Evolutionary conservation across 2,797 vertebrate species (phyloP).

Genomic region (Sardinella longiceps): DNA sequence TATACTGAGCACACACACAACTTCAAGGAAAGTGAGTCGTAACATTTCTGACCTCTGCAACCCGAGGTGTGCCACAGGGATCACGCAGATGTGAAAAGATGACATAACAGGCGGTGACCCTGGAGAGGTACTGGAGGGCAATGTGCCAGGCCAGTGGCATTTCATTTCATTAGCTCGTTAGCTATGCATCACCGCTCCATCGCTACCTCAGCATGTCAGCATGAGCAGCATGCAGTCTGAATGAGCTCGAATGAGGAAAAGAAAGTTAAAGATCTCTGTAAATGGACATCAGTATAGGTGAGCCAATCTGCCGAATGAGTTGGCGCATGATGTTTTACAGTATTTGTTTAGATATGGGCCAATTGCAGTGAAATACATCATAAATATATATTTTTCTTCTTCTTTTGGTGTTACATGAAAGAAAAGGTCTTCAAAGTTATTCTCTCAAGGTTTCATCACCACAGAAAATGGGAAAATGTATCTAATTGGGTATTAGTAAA

Average conservation of each 20-base stretch:
- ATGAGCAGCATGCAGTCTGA: no score
- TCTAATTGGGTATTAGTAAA: no score
- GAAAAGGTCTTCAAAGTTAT: no score
- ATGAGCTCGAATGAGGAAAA: no score
- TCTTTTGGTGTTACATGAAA: no score
- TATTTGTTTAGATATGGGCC: no score
- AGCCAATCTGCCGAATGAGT: no score
- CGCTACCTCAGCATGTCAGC: not conserved
- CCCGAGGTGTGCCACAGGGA: conserved; percentile 51
- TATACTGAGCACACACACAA: not conserved
- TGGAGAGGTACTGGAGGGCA: conserved; percentile 50
- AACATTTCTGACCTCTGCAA: conserved; percentile 36
- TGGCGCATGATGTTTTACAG: no score
- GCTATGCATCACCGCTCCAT: conserved; percentile 43
- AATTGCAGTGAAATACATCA: no score
- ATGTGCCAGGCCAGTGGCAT: conserved; percentile 46
- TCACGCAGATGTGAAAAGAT: conserved; percentile 47
- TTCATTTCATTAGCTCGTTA: conserved; percentile 45
- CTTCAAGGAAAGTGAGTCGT: not conserved
- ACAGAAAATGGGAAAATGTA: no score
- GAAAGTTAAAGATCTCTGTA: not conserved
- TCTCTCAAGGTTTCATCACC: no score
- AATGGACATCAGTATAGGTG: not conserved
- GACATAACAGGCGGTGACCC: conserved; percentile 43
- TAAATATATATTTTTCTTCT: no score